Base-by-base conservation (phyloP, 1,140 invertebrate species). In the Aphidius gifuensis region DNA sequence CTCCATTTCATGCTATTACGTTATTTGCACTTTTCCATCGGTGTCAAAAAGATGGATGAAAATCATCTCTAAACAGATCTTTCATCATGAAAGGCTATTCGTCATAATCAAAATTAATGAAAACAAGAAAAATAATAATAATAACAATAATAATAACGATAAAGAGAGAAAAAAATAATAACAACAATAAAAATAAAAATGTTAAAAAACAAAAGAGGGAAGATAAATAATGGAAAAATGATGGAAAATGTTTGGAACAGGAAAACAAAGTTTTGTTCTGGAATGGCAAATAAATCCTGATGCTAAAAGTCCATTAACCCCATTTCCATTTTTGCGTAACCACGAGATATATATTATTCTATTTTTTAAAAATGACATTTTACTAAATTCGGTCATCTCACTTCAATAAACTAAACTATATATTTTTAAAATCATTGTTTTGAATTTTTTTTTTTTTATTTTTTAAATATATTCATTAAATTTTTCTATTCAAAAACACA, bases 241-340 rank as follows among this genome's bases (percentile, higher is more conserved):
- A 60, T 60, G 58, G 47, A 42, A 32, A 32, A 32, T 32, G 23
- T 32, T 32, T 32, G 23, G 4, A 32, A 32, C 23, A 32, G 23
- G 38, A 44, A 61, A 43, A 61, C 50, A 16, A 53, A 55, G 40
- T 55, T 54, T 45, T 42, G 8, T 21, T 16, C 11, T 6, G 40
- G 47, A 45, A 42, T 42, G 56, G 43, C 40, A n/a, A 55, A 60
- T 58, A 58, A 64, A 64, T 66, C 58, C 23, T 47, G 61, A 66
- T 66, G 58, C 49, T 64, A 54, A 66, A 66, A 66, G 57, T 63
- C 65, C 62, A 66, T 66, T 66, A 66, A 64, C 57, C 50, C 43
- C 39, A 23, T 51, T 58, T 21, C 39, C 47, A 44, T 51, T 50
- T 42, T 32, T 32, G 32, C 9, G 16, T 16, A 44, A 47, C 32